Percentiles rank a stretch among this genome's conserved stretches.
Conservation (phyloP, 2,113 vertebrate genomes). For the Istiophorus platypterus region DNA sequence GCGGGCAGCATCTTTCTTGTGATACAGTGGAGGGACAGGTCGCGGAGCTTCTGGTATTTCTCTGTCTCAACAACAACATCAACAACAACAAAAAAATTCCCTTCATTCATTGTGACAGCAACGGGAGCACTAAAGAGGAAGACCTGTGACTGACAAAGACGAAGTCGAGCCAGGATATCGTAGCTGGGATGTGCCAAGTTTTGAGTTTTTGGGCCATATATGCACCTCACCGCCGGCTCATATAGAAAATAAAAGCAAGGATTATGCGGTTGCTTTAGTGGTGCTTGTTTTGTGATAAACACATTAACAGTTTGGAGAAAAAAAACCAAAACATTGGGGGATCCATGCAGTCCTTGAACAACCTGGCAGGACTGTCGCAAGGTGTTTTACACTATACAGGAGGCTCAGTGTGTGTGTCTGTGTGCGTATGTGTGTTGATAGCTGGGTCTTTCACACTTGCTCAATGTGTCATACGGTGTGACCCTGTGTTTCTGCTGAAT, state of each 20-base stretch:
- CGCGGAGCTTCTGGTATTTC: slow-evolving; percentile 31
- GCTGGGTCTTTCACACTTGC: slow-evolving; percentile 67
- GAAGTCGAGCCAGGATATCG: slow-evolving; percentile 23
- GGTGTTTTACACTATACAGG: slow-evolving; percentile 61
- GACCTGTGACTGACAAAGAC: slow-evolving; percentile 38
- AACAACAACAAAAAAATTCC: slow-evolving; percentile 6
- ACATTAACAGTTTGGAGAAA: slow-evolving; percentile 5
- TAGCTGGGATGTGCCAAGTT: slow-evolving; percentile 1
- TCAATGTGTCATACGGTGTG: slow-evolving; percentile 47
- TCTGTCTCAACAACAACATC: slow-evolving; percentile 35
- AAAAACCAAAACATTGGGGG: slow-evolving; percentile 1
- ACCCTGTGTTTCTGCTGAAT: slow-evolving; percentile 60
- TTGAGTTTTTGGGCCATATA: slow-evolving; percentile 4
- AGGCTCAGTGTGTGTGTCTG: slow-evolving; percentile 28
- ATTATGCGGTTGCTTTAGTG: neutral
- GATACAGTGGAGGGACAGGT: slow-evolving; percentile 39
- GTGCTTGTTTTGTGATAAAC: neutral
- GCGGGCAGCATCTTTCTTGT: slow-evolving; percentile 28
- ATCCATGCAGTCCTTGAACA: slow-evolving; percentile 37
- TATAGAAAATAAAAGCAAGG: neutral
- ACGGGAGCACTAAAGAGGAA: slow-evolving; percentile 38
- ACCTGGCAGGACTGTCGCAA: slow-evolving; percentile 28
- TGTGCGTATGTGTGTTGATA: slow-evolving; percentile 25
- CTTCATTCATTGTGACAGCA: slow-evolving; percentile 55
- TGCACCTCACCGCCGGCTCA: neutral